Conservation (phyloP, 2,113 vertebrate species). For the Apteryx owenii region DNA sequence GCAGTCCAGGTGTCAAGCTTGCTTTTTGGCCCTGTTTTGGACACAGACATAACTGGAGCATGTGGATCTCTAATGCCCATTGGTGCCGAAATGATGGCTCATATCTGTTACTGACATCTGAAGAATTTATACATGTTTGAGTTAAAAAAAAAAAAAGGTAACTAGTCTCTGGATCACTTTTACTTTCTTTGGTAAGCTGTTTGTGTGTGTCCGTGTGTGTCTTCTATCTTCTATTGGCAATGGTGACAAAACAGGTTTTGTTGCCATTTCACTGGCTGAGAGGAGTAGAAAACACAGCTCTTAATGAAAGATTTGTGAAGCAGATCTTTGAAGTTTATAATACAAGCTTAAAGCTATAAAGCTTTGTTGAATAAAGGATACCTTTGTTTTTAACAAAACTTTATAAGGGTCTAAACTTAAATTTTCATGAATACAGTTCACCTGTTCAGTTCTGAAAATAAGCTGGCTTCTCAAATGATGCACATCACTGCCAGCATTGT, state of each 20-base stretch:
- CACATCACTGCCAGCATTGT: neutral
- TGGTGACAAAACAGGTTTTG: neutral
- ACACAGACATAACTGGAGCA: neutral
- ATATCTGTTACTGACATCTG: neutral
- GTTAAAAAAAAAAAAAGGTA: neutral
- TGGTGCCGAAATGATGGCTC: neutral
- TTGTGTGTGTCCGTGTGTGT: neutral
- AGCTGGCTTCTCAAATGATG: neutral
- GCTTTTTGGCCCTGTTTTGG: neutral
- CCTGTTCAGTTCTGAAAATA: neutral
- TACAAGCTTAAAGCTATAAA: neutral
- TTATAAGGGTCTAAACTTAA: neutral
- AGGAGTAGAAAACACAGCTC: neutral
- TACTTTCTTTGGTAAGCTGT: neutral
- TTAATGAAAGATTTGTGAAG: neutral
- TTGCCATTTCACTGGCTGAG: neutral
- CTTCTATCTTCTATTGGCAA: neutral
- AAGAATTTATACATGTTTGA: neutral
- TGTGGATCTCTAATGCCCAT: neutral
- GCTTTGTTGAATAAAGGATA: neutral
- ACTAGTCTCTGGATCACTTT: neutral
- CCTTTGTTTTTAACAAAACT: neutral
- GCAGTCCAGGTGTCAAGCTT: neutral
- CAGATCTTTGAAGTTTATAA: neutral
- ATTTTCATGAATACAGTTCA: neutral